phyloP scores from a whole-genome alignment of 2,888 invertebrate genomes.

The Perizoma flavofasciatum region DNA sequence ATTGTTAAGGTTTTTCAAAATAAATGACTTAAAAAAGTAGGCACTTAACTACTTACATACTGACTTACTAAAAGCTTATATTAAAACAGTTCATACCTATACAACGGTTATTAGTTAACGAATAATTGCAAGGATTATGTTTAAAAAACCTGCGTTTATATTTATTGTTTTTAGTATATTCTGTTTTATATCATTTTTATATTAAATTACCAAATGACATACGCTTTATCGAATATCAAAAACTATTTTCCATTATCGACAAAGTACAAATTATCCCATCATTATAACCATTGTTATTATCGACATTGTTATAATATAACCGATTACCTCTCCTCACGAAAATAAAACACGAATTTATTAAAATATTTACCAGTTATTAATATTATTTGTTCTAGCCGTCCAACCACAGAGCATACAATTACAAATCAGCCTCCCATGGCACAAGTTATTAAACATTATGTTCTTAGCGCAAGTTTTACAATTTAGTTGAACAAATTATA shows the following conservation, averaged over 20 bases:
- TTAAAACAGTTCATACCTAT: too few relatives aligned
- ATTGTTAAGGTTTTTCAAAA: too few relatives aligned
- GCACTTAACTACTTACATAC: too few relatives aligned
- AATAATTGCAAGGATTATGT: too few relatives aligned
- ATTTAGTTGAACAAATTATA: conserved; percentile 82
- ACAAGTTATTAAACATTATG: conserved; percentile 77
- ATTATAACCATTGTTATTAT: not conserved
- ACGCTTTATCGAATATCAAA: not conserved
- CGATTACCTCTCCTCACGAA: conserved; percentile 21
- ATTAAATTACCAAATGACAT: too few relatives aligned
- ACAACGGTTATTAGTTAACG: too few relatives aligned
- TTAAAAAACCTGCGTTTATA: too few relatives aligned
- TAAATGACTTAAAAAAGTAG: too few relatives aligned
- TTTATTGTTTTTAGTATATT: too few relatives aligned
- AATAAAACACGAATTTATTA: conserved; percentile 19
- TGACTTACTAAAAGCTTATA: too few relatives aligned
- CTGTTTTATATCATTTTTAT: too few relatives aligned
- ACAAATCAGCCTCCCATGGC: conserved; percentile 71
- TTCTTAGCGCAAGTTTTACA: conserved; percentile 77
- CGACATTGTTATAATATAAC: not conserved
- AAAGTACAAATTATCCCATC: not conserved
- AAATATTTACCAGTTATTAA: conserved; percentile 44
- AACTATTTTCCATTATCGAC: not conserved
- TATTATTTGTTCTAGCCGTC: conserved; percentile 67
- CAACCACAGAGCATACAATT: conserved; percentile 64